These are phyloP conservation scores for Lerista edwardsae DNA, from an alignment of 2,797 vertebrate genomes.

Conservation along the genomic window DNA sequence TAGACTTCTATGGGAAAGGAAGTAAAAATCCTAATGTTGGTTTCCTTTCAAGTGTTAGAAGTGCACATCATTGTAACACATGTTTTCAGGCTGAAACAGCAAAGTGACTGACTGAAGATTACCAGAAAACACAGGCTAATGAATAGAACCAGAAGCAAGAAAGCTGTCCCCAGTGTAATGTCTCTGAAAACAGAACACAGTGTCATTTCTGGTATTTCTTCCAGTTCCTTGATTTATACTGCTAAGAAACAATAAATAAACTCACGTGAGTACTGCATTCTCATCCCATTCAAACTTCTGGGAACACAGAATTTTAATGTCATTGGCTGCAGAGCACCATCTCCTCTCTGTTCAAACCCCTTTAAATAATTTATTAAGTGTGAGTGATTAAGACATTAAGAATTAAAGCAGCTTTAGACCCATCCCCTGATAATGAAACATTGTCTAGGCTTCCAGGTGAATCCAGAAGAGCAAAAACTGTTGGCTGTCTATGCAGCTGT, in stretches of 20 bases:
- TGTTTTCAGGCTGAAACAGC: neutral
- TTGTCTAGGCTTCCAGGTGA: slow-evolving; percentile 62
- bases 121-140: neutral
- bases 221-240: neutral
- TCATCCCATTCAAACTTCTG: slow-evolving; percentile 25
- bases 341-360: slow-evolving; percentile 67
- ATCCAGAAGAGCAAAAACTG: slow-evolving; percentile 36
- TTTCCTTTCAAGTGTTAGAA: neutral
- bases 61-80: neutral
- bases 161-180: neutral
- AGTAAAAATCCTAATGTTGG: neutral
- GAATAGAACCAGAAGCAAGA: slow-evolving; percentile 17
- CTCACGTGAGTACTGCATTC: slow-evolving; percentile 15
- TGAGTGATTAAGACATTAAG: slow-evolving; percentile 80
- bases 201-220: neutral
- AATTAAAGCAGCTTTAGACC: slow-evolving; percentile 73
- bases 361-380: slow-evolving; percentile 79
- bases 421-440: slow-evolving; percentile 53
- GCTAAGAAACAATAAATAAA: slow-evolving; percentile 43
- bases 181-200: neutral
- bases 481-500: neutral
- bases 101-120: slow-evolving; percentile 31
- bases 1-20: neutral
- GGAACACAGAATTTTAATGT: slow-evolving; percentile 27
- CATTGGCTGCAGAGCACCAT: slow-evolving; percentile 59